A percentile compares a stretch with the other conserved stretches of the same genome.
phyloP scores from a whole-genome alignment of 1,140 invertebrate species.

The Eumeta japonica region DNA sequence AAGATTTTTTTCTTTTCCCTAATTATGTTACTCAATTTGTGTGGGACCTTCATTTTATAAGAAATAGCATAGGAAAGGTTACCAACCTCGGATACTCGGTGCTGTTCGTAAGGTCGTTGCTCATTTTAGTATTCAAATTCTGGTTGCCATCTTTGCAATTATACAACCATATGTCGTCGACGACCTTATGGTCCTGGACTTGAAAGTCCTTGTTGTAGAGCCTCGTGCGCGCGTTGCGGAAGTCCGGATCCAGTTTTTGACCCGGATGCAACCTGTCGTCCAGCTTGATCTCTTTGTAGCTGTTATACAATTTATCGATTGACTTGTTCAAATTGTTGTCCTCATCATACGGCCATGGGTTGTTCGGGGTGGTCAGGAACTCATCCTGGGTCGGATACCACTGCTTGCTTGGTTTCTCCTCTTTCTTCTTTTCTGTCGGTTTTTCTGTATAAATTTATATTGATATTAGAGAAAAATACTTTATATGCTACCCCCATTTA shows the following conservation, averaged over 20 bases:
- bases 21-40: not conserved
- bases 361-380: slow-evolving; percentile 11
- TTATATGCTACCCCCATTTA: no score
- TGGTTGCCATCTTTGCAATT: slow-evolving; percentile 19
- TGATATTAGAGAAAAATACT: no score
- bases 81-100: slow-evolving; percentile 27
- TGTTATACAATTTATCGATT: slow-evolving; percentile 13
- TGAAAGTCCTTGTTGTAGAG: slow-evolving; percentile 34
- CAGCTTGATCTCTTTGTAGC: slow-evolving; percentile 23
- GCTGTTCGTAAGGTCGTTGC: slow-evolving; percentile 13
- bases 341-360: no score
- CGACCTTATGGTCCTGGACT: slow-evolving; percentile 31
- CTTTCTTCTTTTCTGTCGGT: slow-evolving; percentile 4
- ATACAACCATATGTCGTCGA: slow-evolving; percentile 33
- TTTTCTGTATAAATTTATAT: not conserved
- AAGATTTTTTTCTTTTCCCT: not conserved
- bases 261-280: slow-evolving; percentile 39
- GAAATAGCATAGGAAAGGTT: not conserved
- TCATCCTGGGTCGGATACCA: slow-evolving; percentile 26
- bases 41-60: not conserved
- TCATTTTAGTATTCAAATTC: no score
- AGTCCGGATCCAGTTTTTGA: slow-evolving; percentile 35
- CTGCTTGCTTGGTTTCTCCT: slow-evolving; percentile 17
- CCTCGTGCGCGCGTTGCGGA: slow-evolving; percentile 16
- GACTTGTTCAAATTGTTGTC: slow-evolving; percentile 14